These are phyloP conservation scores for Elachura formosa DNA, from an alignment of 2,113 vertebrate genomes.

Conservation along the genomic window DNA sequence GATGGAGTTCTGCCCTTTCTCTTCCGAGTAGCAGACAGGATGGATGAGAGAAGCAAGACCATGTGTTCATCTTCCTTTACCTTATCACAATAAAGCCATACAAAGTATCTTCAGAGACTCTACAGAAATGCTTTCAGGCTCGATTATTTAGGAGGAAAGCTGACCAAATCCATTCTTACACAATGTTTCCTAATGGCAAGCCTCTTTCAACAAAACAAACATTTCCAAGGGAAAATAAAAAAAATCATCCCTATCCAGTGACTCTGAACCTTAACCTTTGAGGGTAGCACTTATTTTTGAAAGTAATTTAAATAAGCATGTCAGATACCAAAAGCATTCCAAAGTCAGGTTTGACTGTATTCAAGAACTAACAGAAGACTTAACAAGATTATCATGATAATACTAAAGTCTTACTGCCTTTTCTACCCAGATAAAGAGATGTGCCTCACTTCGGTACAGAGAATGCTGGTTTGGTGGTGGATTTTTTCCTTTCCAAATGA, in stretches of 20 bases:
- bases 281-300: not conserved
- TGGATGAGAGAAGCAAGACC: not conserved
- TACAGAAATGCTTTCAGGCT: not conserved
- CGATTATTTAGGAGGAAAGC: not conserved
- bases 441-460: not conserved
- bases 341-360: not conserved
- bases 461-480: not conserved
- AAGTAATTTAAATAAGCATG: not conserved
- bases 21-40: not conserved
- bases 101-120: not conserved
- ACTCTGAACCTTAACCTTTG: not conserved
- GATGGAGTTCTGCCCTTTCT: not conserved
- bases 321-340: not conserved
- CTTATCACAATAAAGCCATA: not conserved
- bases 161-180: not conserved
- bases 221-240: not conserved
- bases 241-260: not conserved
- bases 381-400: not conserved
- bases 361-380: not conserved
- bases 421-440: not conserved
- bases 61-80: not conserved
- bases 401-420: not conserved
- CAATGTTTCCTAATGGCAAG: not conserved
- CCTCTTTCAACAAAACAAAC: not conserved
- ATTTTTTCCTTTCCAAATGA: not conserved